Base-by-base conservation (phyloP, 92 coral and sea anemone genomes). In the Palythoa grandiflora region DNA sequence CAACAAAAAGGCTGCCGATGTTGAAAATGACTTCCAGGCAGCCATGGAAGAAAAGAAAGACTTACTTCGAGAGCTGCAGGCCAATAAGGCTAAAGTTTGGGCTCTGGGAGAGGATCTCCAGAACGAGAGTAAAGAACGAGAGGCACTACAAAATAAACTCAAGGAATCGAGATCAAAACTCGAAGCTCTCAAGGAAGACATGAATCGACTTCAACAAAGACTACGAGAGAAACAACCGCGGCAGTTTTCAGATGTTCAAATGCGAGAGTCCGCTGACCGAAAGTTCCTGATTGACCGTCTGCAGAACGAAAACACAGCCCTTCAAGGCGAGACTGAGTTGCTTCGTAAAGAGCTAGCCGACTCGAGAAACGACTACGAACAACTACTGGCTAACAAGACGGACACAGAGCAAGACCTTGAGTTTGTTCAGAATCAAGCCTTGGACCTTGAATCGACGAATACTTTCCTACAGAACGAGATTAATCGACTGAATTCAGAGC, bases 91-190 rank as follows among this genome's bases (percentile, higher is more conserved):
- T 13, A 90, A 90, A 74, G 51, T 86, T 8, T 84, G 84, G 55
- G 93, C 84, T 8, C 78, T 90, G n/a, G 93, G 80, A 19, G 93
- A 90, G 38, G 93, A 90, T 71, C 52, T 86, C 14, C 93, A 86
- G 54, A 84, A 88, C 52, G 93, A 90, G 39, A 86, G 54, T 15
- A 90, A 86, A 74, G 89, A 90, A 73, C 83, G 88, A 38, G 93
- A 88, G 13, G 87, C 80, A 9, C 93, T 86, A 8, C 84, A 90
- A 61, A 85, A 89, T 35, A 90, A 85, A 37, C 74, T 90, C 19
- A 88, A 78, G 19, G 93, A 90, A 38, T 53, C 72, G 53, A 90
- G 75, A 78, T 66, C 73, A 44, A 86, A 88, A 73, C 75, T 79
- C 40, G 93, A 86, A 37, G 88, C 77, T 72, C 78, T 90, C 60